Conservation (phyloP, 2,113 vertebrate genomes). For the Melanocharis versteri region DNA sequence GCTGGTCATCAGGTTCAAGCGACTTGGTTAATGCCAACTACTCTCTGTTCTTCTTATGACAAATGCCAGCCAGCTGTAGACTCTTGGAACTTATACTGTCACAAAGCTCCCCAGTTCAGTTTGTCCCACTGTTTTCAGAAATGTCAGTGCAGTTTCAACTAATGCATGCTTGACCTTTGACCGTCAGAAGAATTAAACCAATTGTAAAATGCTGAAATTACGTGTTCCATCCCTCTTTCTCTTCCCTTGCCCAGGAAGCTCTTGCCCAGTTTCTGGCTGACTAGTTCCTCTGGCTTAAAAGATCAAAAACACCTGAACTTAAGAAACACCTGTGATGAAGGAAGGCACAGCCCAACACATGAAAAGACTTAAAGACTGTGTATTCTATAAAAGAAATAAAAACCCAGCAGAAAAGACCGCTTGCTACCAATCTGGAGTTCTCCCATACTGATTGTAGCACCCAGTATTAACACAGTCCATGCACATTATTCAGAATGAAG, state of each 20-base stretch:
- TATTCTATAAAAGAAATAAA: not conserved
- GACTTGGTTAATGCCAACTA: not conserved
- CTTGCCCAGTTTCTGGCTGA: not conserved
- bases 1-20: not conserved
- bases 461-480: not conserved
- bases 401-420: not conserved
- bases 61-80: not conserved
- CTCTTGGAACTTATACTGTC: not conserved
- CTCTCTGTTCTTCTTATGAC: not conserved
- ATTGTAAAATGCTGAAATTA: not conserved
- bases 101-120: not conserved
- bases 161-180: not conserved
- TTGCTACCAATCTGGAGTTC: not conserved
- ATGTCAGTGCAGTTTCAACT: not conserved
- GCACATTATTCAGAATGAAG: not conserved
- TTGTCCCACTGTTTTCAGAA: not conserved
- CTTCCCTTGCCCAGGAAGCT: not conserved
- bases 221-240: not conserved
- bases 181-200: not conserved
- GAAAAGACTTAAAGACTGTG: not conserved
- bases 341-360: not conserved
- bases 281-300: not conserved
- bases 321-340: not conserved
- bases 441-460: not conserved
- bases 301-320: not conserved